Evolutionary conservation across 2,888 invertebrate species (phyloP).

Genomic region (Scelioninae gen. 2): DNA sequence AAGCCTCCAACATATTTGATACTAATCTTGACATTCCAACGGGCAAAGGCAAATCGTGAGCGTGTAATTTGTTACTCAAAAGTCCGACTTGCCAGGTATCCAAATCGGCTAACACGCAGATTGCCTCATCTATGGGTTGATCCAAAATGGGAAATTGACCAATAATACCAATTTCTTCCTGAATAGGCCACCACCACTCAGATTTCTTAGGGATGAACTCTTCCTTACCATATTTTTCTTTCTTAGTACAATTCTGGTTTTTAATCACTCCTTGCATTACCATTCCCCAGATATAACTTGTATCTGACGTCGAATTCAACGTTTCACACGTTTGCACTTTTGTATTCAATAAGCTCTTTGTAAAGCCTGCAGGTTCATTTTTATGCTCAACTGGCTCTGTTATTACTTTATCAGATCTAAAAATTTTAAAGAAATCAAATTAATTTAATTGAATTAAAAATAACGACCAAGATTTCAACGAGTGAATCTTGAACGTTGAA

Average conservation of each 20-base stretch:
- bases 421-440: no score
- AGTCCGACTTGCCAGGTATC: conserved; percentile 83
- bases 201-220: no score
- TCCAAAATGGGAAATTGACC: conserved; percentile 77
- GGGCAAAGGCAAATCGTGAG: conserved; percentile 74
- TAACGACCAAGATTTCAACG: no score
- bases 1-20: conserved; percentile 88
- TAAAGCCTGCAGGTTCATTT: conserved; percentile 67
- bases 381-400: neutral
- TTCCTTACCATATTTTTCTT: no score
- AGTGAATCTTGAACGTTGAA: no score
- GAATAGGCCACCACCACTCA: conserved; percentile 69
- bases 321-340: conserved; percentile 43
- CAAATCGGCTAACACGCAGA: conserved; percentile 88
- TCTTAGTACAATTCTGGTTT: conserved; percentile 62
- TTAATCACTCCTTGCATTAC: conserved; percentile 80
- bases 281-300: conserved; percentile 76
- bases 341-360: conserved; percentile 66
- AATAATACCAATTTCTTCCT: conserved; percentile 69
- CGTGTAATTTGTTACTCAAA: conserved; percentile 68
- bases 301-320: conserved; percentile 22
- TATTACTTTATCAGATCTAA: conserved; percentile 65
- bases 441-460: no score
- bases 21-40: conserved; percentile 89
- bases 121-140: conserved; percentile 84